A percentile compares a stretch with the other conserved stretches of the same genome.
phyloP scores from a whole-genome alignment of 2,888 invertebrate genomes.

The Limnephilus rhombicus region DNA sequence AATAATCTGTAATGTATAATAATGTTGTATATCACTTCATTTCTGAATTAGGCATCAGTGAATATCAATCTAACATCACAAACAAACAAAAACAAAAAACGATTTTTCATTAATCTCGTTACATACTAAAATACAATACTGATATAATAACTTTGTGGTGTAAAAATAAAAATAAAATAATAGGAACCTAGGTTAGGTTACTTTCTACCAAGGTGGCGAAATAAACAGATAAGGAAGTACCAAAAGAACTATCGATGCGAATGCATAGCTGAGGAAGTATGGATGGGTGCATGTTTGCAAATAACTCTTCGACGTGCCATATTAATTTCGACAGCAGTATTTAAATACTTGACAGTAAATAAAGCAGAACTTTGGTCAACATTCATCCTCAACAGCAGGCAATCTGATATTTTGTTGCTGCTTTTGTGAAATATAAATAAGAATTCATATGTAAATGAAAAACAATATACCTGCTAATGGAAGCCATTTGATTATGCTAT shows the following conservation, averaged over 20 bases:
- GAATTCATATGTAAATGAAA: constrained; percentile 39
- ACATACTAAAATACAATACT: not conserved
- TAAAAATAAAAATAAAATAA: not conserved
- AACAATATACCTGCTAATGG: constrained; percentile 24
- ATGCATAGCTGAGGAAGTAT: constrained; percentile 21
- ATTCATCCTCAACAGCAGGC: constrained; percentile 62
- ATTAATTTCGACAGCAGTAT: constrained; percentile 24
- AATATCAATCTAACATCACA: not conserved
- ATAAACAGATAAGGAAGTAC: not conserved
- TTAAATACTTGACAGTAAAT: constrained; percentile 5
- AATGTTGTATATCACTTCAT: not conserved
- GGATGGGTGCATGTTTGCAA: constrained; percentile 59
- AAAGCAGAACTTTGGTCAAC: constrained; percentile 64
- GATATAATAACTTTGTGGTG: not conserved
- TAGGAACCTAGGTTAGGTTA: not conserved
- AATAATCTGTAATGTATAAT: not conserved
- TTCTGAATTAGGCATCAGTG: not conserved
- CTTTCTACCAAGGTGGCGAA: not conserved
- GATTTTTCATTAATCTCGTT: not conserved
- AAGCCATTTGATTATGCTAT: constrained; percentile 22
- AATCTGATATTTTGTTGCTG: constrained; percentile 56
- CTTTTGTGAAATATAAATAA: constrained; percentile 50
- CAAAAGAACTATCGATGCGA: not conserved
- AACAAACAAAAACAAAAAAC: not conserved
- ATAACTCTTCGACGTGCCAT: constrained; percentile 36